phyloP scores from a whole-genome alignment of 2,113 vertebrate species.

The Budorcas taxicolor region DNA sequence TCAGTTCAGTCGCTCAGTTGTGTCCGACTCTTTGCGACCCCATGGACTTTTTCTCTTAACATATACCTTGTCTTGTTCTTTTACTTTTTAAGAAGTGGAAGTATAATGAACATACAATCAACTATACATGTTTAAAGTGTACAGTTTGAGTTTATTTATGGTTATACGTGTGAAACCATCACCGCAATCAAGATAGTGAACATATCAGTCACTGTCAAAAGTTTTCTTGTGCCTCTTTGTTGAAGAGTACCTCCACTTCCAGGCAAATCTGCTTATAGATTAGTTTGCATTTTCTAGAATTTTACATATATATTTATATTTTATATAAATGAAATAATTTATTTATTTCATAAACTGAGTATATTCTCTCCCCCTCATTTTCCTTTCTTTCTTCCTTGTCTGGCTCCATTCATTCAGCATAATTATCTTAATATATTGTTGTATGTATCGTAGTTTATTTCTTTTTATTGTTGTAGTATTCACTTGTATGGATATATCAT shows the following conservation, averaged over 20 bases:
- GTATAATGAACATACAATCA: not conserved
- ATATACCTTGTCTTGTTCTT: slow-evolving; percentile 3
- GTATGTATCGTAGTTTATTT: not conserved
- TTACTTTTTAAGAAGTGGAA: not conserved
- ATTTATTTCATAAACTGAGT: not conserved
- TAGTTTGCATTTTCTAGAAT: not conserved
- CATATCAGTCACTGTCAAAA: not conserved
- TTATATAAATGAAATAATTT: not conserved
- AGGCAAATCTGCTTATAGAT: not conserved
- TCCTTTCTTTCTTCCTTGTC: not conserved
- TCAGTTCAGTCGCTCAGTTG: not conserved
- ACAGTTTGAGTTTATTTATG: not conserved
- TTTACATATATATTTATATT: not conserved
- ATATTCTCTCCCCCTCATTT: not conserved
- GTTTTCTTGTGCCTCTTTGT: not conserved
- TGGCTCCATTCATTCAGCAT: not conserved
- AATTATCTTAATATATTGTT: not conserved
- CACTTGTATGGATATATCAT: not conserved
- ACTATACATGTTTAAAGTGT: slow-evolving; percentile 7
- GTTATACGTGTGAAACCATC: not conserved
- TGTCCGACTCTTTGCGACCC: not conserved
- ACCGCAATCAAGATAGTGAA: not conserved
- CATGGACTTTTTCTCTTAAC: not conserved
- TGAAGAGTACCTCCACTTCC: not conserved
- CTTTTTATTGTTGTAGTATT: not conserved